Percentiles rank a stretch among this genome's conserved stretches.
Conservation (phyloP, 2,113 vertebrate genomes). For the Chionodraco myersi region DNA sequence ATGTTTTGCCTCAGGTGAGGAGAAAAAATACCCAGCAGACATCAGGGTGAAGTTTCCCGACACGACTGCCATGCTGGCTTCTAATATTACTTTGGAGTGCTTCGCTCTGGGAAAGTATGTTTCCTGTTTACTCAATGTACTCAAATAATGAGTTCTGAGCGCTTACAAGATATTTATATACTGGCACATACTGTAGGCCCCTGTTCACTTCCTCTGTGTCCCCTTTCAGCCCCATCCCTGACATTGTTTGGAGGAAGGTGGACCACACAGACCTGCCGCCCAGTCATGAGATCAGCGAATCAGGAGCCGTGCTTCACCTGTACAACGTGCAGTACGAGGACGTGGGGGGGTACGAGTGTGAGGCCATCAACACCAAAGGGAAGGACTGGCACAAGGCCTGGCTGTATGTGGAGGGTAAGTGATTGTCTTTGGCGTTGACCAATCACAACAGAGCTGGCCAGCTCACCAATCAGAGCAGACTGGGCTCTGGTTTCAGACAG, state of each 20-base stretch:
- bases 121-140: background rate
- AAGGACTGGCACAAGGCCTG: constrained; percentile 94
- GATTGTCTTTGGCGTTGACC: background rate
- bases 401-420: constrained; percentile 93
- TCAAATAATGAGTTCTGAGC: background rate
- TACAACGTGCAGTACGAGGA: constrained; percentile 97
- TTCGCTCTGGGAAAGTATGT: constrained; percentile 99
- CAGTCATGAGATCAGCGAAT: constrained; percentile 92
- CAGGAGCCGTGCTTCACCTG: constrained; percentile 93
- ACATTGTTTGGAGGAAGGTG: constrained; percentile 94
- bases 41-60: constrained; percentile 93
- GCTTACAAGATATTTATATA: background rate
- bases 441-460: too few species aligned
- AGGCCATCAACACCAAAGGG: constrained; percentile 94
- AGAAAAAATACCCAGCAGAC: constrained; percentile 93
- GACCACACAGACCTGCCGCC: constrained; percentile 90
- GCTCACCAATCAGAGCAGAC: too few species aligned
- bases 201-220: background rate
- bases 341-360: constrained; percentile 94
- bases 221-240: constrained; percentile 90
- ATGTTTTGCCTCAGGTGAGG: constrained; percentile 80
- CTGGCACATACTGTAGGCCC: background rate
- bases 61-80: constrained; percentile 89
- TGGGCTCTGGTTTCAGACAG: too few species aligned
- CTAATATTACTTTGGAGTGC: constrained; percentile 96